These are phyloP conservation scores for Tarsius wallacei DNA, from an alignment of 2,797 vertebrate species.

Conservation along the genomic window DNA sequence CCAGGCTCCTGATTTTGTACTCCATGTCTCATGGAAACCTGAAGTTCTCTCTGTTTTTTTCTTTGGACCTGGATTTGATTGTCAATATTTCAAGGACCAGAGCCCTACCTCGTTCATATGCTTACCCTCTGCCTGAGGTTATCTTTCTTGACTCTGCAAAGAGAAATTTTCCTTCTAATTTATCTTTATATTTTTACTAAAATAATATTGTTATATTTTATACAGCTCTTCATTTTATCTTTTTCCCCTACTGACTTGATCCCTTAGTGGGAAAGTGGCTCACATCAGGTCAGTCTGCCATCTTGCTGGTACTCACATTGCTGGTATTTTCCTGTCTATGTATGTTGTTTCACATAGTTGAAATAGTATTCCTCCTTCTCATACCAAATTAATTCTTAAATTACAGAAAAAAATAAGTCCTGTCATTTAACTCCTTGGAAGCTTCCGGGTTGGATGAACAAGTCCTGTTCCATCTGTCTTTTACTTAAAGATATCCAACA, in stretches of 20 bases:
- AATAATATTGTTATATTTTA: background rate
- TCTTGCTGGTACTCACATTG: background rate
- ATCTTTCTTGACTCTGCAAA: background rate
- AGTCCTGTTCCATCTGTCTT: slow-evolving; percentile 67
- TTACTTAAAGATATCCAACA: slow-evolving; percentile 8
- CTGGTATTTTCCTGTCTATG: background rate
- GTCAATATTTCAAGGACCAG: background rate
- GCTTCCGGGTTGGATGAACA: slow-evolving; percentile 20
- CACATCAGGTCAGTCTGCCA: background rate
- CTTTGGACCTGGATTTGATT: background rate
- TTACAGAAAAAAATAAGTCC: slow-evolving; percentile 38
- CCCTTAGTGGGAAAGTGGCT: background rate
- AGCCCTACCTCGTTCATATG: background rate
- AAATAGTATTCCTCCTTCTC: slow-evolving; percentile 28
- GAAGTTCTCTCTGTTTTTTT: background rate
- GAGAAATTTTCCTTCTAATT: slow-evolving; percentile 18
- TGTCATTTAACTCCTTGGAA: slow-evolving; percentile 66
- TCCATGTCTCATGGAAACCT: background rate
- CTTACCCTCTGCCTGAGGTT: background rate
- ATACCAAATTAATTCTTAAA: slow-evolving; percentile 44
- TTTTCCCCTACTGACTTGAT: too few relatives aligned
- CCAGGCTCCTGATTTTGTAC: background rate
- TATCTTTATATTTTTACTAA: slow-evolving; percentile 9
- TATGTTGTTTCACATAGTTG: background rate
- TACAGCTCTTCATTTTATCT: background rate